Percentiles rank a stretch among this genome's conserved stretches.
Evolutionary conservation across 2,797 vertebrate genomes (phyloP).

Genomic region (Hydrolagus colliei): DNA sequence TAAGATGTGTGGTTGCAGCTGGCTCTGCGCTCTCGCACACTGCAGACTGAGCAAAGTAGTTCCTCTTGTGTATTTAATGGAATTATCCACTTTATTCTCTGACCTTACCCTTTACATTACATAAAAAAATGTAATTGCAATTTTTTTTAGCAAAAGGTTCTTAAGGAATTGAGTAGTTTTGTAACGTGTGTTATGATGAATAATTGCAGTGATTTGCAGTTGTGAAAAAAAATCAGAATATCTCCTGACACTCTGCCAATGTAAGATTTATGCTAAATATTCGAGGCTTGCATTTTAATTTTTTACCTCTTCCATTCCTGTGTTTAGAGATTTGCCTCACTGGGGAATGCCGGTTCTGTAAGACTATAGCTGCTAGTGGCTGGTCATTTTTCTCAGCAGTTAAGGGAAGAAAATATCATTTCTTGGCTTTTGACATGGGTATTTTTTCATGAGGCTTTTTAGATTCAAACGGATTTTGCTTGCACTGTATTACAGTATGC

Average conservation of each 20-base stretch:
- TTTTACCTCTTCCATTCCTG: no score
- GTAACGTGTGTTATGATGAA: background rate
- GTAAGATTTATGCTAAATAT: slow-evolving; percentile 6
- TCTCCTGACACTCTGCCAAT: background rate
- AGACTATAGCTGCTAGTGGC: background rate
- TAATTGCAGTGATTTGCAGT: background rate
- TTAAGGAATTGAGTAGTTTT: slow-evolving; percentile 4
- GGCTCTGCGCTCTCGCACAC: no score
- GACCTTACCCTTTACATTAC: background rate
- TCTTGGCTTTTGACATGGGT: background rate
- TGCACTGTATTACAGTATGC: background rate
- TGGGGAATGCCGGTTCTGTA: background rate
- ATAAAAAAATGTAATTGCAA: no score
- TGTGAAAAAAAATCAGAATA: background rate
- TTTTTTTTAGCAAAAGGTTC: background rate
- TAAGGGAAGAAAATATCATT: background rate
- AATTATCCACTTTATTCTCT: background rate
- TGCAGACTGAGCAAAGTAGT: background rate
- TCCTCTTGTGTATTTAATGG: background rate
- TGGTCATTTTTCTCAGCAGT: background rate
- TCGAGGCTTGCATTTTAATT: no score
- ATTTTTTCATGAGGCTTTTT: slow-evolving; percentile 17
- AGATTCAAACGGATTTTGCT: background rate
- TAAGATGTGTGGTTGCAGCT: no score
- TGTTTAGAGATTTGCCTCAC: background rate